phyloP scores from a whole-genome alignment of 2,797 vertebrate species.

The Tokudaia muenninki region DNA sequence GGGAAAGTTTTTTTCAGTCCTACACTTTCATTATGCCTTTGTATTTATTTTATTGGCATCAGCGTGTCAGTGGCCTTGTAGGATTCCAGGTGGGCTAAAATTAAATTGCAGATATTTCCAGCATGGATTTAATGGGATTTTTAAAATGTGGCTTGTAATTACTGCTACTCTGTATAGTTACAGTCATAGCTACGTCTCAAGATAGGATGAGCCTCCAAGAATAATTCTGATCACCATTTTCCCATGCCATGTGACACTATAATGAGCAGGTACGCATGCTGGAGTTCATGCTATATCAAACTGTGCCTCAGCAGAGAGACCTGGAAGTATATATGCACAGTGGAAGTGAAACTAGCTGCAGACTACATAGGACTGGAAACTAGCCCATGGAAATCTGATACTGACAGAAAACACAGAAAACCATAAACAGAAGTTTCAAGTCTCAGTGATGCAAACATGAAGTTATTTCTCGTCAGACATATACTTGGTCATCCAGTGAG shows the following conservation, averaged over 20 bases:
- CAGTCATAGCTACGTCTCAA: neutral
- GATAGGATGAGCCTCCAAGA: neutral
- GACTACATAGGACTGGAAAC: neutral
- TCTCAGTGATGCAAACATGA: neutral
- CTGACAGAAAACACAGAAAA: neutral
- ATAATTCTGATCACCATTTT: neutral
- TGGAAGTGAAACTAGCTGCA: neutral
- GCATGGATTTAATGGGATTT: neutral
- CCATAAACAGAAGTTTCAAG: neutral
- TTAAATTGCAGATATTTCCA: neutral
- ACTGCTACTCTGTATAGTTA: neutral
- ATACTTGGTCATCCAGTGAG: neutral
- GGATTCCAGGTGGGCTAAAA: neutral
- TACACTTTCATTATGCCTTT: neutral
- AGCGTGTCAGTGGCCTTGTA: neutral
- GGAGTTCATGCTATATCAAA: neutral
- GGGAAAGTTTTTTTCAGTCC: neutral
- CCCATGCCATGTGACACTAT: neutral
- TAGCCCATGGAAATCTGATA: conserved; percentile 2
- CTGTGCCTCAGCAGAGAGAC: neutral
- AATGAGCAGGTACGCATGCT: neutral
- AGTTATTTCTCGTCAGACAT: conserved; percentile 16
- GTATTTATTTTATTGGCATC: neutral
- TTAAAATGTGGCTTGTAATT: neutral
- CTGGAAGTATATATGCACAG: neutral